Evolutionary conservation across 2,797 vertebrate genomes (phyloP).

Genomic region (Cygnus olor): DNA sequence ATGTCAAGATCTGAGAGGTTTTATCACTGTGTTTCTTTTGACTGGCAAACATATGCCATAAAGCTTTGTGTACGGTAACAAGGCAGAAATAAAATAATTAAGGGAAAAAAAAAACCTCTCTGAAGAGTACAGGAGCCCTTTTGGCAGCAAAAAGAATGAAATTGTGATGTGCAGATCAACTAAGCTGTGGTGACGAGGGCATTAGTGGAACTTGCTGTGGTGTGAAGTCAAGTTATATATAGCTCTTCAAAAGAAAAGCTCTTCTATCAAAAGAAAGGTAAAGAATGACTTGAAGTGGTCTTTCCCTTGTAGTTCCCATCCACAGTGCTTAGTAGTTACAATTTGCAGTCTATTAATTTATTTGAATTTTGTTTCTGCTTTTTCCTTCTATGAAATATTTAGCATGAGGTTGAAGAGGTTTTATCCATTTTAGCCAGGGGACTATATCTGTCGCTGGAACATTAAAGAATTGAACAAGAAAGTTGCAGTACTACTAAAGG

Average conservation of each 20-base stretch:
- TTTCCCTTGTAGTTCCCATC: background rate
- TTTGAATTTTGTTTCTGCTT: background rate
- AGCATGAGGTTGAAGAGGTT: background rate
- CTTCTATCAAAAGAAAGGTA: rapidly evolving
- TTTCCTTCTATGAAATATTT: background rate
- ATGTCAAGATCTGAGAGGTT: background rate
- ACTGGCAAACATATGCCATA: background rate
- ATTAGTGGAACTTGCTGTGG: background rate
- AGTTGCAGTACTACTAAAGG: background rate
- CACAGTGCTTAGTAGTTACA: background rate
- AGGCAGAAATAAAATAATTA: background rate
- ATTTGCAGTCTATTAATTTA: background rate
- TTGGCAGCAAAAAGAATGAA: background rate
- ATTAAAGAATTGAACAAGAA: background rate
- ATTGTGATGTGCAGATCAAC: background rate
- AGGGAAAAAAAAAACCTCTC: background rate
- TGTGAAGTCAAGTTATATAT: background rate
- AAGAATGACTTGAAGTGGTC: rapidly evolving
- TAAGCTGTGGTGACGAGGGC: rapidly evolving
- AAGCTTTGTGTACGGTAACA: background rate
- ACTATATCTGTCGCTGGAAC: background rate
- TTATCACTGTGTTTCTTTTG: background rate
- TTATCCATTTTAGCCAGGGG: background rate
- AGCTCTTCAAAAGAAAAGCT: no score
- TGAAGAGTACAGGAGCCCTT: background rate